A percentile compares a stretch with the other conserved stretches of the same genome.
These are phyloP conservation scores for Calcarius lapponicus DNA, from an alignment of 2,797 vertebrate genomes.

Conservation along the genomic window DNA sequence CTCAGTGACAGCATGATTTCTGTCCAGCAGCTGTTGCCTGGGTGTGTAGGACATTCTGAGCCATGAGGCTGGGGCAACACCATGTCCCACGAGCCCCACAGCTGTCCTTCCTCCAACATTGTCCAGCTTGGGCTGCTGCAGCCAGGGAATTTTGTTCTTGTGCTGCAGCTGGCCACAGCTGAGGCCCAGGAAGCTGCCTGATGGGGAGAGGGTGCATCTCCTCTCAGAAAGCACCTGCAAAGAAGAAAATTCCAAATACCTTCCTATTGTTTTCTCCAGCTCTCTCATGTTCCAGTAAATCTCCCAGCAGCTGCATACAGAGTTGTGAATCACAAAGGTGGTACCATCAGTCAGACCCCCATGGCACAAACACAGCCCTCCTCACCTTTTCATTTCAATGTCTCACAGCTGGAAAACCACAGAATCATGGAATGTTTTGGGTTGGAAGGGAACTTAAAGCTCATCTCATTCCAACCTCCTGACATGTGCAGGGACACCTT, in stretches of 20 bases:
- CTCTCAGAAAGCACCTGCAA: not conserved
- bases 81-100: not conserved
- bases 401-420: not conserved
- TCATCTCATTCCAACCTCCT: not conserved
- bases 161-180: not conserved
- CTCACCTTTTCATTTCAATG: not conserved
- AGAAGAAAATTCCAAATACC: not conserved
- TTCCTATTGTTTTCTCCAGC: fast-evolving
- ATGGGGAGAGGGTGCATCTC: not conserved
- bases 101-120: not conserved
- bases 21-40: not conserved
- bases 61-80: not conserved
- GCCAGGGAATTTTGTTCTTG: not conserved
- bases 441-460: not conserved
- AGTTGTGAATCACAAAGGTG: not conserved
- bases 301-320: fast-evolving
- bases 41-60: not conserved
- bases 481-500: not conserved
- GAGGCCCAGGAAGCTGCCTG: not conserved
- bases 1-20: conserved; percentile 41
- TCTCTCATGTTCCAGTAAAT: not conserved
- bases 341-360: not conserved
- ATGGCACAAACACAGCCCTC: not conserved
- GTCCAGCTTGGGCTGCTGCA: not conserved
- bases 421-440: not conserved